A percentile compares a stretch with the other conserved stretches of the same genome.
phyloP scores from a whole-genome alignment of 2,113 vertebrate genomes.

The Cynocephalus volans region DNA sequence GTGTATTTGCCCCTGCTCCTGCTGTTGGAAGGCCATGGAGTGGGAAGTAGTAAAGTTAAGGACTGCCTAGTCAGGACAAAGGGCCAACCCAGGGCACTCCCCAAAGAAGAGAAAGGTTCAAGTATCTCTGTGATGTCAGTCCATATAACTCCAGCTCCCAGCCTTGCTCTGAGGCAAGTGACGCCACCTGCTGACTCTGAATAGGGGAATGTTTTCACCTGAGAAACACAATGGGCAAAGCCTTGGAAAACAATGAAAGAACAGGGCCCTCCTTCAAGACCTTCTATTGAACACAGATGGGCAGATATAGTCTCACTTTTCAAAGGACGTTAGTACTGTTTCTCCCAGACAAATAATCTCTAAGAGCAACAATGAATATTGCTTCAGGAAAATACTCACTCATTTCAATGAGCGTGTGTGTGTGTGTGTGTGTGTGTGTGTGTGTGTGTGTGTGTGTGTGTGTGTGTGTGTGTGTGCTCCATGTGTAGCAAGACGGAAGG shows the following conservation, averaged over 20 bases:
- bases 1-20: neutral
- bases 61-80: neutral
- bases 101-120: neutral
- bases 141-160: neutral
- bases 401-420: neutral
- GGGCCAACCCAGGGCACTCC: neutral
- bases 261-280: neutral
- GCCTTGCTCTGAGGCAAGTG: neutral
- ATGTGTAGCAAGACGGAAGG: neutral
- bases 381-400: neutral
- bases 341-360: conserved; percentile 42
- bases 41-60: neutral
- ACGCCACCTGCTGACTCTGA: neutral
- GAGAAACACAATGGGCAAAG: neutral
- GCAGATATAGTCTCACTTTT: neutral
- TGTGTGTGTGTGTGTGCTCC: neutral
- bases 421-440: fast-evolving
- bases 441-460: neutral
- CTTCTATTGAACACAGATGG: neutral
- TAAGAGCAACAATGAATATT: neutral
- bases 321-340: neutral
- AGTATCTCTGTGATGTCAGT: neutral
- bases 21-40: neutral
- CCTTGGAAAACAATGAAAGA: neutral
- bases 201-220: neutral